Evolutionary conservation across 1,140 invertebrate genomes (phyloP), one percentile per base, ranked within the genome.

Genomic region (Heliconius himera): DNA sequence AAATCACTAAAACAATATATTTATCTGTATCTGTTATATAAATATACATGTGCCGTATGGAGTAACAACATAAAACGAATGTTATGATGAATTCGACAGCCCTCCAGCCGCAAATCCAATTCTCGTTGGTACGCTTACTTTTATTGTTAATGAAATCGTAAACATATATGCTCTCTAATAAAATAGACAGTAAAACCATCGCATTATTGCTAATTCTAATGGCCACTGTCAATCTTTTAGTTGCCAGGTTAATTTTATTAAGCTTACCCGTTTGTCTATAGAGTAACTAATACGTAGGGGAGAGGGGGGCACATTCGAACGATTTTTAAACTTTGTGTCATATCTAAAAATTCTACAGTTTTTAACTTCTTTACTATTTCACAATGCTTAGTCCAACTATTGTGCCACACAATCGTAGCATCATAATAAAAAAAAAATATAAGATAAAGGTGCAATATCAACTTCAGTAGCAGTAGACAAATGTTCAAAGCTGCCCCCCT

Each of bases 91-190:
- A 80, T 80, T 80, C 79, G 70, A 74, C 56, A 70, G 74, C 79
- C 74, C 79, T 73, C 73, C 33, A 75, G 74, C 78, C 56, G 33
- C 60, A 75, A 78, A 78, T 78, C 76, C 76, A 78, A 78, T 75
- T 76, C 79, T 73, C 79, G 74, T 71, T 73, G 56, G 78, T 76
- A 76, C 79, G 79, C 74, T 76, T 72, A 76, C 73, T 80, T 80
- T 80, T 80, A 80, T 76, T 76, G 79, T 80, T 75, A 71, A 80
- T 80, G 79, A 80, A 79, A 80, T 70, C 79, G 74, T 76, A 80
- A 80, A 76, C 74, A 26, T 80, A 72, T 76, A 72, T 72, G 74
- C 84, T 88, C 74, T 75, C 80, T 73, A 78, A 78, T 78, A 78
- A 78, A 78, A 78, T 78, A 73, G 76, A 78, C 76, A 78, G 49